Percentiles rank a stretch among this genome's conserved stretches.
Evolutionary conservation across 2,888 invertebrate genomes (phyloP).

Genomic region (Mantis religiosa): DNA sequence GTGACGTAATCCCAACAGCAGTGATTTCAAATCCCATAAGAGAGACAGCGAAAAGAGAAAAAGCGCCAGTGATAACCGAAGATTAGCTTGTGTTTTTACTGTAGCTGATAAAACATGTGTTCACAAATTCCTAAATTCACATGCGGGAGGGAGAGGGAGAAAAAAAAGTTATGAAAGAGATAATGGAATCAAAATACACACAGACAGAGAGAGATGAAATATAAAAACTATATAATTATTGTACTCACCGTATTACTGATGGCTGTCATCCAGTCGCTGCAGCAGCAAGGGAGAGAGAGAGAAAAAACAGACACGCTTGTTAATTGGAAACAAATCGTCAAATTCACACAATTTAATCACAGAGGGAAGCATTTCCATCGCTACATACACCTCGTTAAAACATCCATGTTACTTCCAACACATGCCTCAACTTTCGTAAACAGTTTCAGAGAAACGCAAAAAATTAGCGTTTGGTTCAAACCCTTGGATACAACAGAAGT

Average conservation of each 20-base stretch:
- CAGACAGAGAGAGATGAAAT: too few relatives aligned
- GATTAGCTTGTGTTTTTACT: background rate
- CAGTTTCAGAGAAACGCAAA: too few relatives aligned
- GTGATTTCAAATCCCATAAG: too few relatives aligned
- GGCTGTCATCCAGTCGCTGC: constrained; percentile 74
- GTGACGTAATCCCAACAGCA: too few relatives aligned
- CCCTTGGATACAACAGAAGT: too few relatives aligned
- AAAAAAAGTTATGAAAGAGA: too few relatives aligned
- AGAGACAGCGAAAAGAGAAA: background rate
- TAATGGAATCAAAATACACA: background rate
- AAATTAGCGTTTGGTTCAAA: too few relatives aligned
- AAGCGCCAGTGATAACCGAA: background rate
- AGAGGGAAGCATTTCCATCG: too few relatives aligned
- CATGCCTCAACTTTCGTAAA: too few relatives aligned
- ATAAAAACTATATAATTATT: background rate
- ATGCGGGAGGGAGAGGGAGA: background rate
- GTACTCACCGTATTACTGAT: constrained; percentile 72
- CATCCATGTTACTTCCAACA: too few relatives aligned
- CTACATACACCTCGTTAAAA: too few relatives aligned
- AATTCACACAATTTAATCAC: too few relatives aligned
- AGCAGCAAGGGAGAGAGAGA: constrained; percentile 36
- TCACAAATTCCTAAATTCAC: background rate
- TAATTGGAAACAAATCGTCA: background rate
- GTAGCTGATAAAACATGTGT: background rate
- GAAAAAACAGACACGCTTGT: constrained; percentile 34